Base-by-base conservation (phyloP, 2,797 vertebrate genomes). In the Sciurus carolinensis region DNA sequence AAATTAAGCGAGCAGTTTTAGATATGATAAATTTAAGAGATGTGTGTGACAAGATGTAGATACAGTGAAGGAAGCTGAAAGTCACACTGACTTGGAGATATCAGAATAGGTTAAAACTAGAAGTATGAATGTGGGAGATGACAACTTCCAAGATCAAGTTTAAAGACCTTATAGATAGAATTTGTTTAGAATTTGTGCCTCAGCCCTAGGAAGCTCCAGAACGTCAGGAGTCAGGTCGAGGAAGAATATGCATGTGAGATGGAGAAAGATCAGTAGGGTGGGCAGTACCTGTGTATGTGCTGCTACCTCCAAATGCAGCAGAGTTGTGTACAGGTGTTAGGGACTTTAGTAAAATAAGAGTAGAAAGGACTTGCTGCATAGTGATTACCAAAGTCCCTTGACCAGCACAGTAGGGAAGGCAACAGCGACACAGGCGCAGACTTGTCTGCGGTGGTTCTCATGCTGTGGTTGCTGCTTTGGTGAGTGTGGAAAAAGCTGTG, bases 391-490 rank as follows among this genome's bases (percentile, higher is more conserved):
- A 11, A 64, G 85, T n/a, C 10, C 80, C 18, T 4, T 30, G 28
- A 14, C 13, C 14, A 24, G 24, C 44, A 42, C 44, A 7, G n/a
- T 1, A 26, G 28, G 59, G 12, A 76, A 28, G 84, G 44, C 67
- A 47, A 59, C 39, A 5, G 13, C 36, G 72, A 20, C 15, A 5
- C 2, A 69, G 20, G 7, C 3, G 44, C 26, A 50, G 4, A 36
- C 33, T 22, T 62, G 42, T 66, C 13, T 0, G 2, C 20, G 33
- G 10, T 20, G 6, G 24, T 14, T 62, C 24, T 7, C n/a, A 11
- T 5, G 4, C 77, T 39, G 36, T 54, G 75, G 13, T 81, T 54
- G 52, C 28, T 64, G 44, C 0, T 20, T 17, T 64, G 26, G 17
- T 8, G 10, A 69, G n/a, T 9, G 10, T 71, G 44, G 66, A 7